phyloP scores from a whole-genome alignment of 2,113 vertebrate species.

The Lagopus leucura region DNA sequence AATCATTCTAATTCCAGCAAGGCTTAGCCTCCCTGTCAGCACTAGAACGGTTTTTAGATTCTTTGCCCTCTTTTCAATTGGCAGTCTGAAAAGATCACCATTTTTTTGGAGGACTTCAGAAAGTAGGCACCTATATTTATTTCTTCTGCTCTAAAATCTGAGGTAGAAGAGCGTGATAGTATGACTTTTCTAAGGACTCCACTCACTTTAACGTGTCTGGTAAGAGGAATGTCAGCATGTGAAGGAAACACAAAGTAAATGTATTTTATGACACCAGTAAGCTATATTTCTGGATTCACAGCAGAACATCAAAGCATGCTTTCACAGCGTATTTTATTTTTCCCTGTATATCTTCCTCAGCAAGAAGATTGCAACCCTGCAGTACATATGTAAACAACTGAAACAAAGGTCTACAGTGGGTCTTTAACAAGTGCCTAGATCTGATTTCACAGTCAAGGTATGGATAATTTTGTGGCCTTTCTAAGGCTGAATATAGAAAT shows the following conservation, averaged over 20 bases:
- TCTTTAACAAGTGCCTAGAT: neutral
- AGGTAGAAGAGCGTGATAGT: neutral
- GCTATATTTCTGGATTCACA: neutral
- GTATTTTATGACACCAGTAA: neutral
- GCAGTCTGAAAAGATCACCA: neutral
- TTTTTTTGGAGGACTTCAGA: neutral
- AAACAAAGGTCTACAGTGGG: neutral
- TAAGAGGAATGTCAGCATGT: neutral
- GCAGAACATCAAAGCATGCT: neutral
- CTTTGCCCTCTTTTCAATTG: neutral
- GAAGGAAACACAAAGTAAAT: neutral
- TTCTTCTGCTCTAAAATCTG: conserved; percentile 4
- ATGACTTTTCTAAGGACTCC: neutral
- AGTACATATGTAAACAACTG: neutral
- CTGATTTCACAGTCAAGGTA: neutral
- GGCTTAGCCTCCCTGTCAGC: neutral
- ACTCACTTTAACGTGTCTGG: neutral
- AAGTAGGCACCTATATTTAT: neutral
- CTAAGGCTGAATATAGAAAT: neutral
- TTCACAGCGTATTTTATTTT: neutral
- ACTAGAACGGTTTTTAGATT: neutral
- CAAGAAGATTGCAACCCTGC: neutral
- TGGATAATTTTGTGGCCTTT: neutral
- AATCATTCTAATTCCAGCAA: neutral
- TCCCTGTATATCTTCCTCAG: neutral